A percentile compares a stretch with the other conserved stretches of the same genome.
Evolutionary conservation across 2,113 vertebrate genomes (phyloP).

Genomic region (Oplegnathus fasciatus): DNA sequence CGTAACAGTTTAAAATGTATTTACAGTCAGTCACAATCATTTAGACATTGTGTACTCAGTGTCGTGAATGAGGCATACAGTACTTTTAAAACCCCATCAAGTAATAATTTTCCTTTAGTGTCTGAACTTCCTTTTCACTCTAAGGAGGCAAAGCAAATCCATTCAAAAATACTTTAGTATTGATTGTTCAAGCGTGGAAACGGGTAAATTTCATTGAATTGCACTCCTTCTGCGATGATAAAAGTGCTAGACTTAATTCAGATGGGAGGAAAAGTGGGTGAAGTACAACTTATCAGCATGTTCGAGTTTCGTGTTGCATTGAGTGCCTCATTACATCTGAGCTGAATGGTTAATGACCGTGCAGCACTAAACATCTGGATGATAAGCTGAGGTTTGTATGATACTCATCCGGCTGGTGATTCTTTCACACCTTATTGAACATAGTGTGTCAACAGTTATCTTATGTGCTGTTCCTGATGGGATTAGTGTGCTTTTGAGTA

Average conservation of each 20-base stretch:
- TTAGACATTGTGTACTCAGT: conserved; percentile 13
- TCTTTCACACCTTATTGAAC: conserved; percentile 24
- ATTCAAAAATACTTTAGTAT: conserved; percentile 47
- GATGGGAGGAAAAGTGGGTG: conserved; percentile 39
- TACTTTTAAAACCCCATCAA: conserved; percentile 55
- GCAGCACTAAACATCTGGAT: background rate
- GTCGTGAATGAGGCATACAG: conserved; percentile 60
- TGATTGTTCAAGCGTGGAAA: conserved; percentile 78
- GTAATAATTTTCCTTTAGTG: conserved; percentile 65
- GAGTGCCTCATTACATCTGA: background rate
- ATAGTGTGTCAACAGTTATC: conserved; percentile 10
- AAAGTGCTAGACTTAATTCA: conserved; percentile 67
- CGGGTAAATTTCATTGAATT: conserved; percentile 29
- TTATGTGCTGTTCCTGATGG: conserved; percentile 9
- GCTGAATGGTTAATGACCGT: background rate
- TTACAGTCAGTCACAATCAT: conserved; percentile 69
- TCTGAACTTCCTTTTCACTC: conserved; percentile 53
- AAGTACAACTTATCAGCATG: conserved; percentile 23
- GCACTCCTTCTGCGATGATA: conserved; percentile 31
- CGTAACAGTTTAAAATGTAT: conserved; percentile 67
- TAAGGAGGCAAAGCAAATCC: conserved; percentile 41
- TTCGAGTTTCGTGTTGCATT: conserved; percentile 13
- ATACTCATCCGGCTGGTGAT: conserved; percentile 5
- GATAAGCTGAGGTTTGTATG: background rate
- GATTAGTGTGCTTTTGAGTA: conserved; percentile 35